These are phyloP conservation scores for Laticauda colubrina DNA, from an alignment of 2,113 vertebrate genomes.

Conservation along the genomic window DNA sequence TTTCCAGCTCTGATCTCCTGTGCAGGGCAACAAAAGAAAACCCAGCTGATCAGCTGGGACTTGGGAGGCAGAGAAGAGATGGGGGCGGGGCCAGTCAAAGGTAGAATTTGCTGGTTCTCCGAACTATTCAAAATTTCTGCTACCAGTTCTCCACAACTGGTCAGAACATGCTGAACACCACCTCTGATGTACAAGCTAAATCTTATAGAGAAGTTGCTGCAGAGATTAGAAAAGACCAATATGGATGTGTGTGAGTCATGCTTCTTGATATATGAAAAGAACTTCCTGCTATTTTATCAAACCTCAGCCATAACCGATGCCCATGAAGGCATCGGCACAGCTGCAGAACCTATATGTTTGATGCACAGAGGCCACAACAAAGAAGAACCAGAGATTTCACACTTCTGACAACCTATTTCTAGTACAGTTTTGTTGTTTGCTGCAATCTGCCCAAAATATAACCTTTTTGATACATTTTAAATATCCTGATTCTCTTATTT, in stretches of 20 bases:
- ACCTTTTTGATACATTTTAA: constrained; percentile 46
- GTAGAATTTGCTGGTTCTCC: no score
- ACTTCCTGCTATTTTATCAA: not conserved
- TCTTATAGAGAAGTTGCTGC: not conserved
- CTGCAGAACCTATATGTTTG: not conserved
- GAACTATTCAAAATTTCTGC: no score
- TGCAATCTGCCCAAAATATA: not conserved
- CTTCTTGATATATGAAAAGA: not conserved
- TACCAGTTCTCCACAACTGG: no score
- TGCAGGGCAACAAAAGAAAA: no score
- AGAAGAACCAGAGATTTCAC: not conserved
- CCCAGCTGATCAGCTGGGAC: no score
- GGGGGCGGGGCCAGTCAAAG: no score
- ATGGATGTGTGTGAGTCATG: not conserved
- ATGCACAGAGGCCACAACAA: not conserved
- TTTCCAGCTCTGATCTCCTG: no score
- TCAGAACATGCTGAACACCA: no score
- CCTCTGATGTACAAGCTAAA: not conserved
- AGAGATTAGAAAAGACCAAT: not conserved
- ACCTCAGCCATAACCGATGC: not conserved
- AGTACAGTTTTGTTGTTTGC: not conserved
- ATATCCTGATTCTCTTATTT: constrained; percentile 18
- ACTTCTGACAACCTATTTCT: not conserved
- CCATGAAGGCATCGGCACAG: not conserved
- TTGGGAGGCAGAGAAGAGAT: no score